Base-by-base conservation (phyloP, 2,888 invertebrate species). In the Eupithecia inturbata region DNA sequence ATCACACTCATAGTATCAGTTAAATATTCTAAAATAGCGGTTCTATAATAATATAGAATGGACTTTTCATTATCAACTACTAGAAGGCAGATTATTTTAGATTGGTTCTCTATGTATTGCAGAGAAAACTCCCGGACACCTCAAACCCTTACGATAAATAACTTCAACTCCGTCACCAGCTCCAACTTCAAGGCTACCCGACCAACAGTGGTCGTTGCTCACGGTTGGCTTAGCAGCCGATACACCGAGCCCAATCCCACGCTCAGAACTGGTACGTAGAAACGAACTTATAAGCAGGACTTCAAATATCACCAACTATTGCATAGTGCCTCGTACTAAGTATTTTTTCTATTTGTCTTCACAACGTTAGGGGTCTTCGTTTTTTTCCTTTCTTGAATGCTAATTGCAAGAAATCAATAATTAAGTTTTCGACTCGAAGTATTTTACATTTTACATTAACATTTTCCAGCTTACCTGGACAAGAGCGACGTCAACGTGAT, bases 401-500 rank as follows among this genome's bases (percentile, higher is more conserved):
- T 19, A 19, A n/a, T 14, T 28, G 28, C 14, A 60, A 26, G 28
- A 14, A 6, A 28, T 16, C 0, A 60, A 26, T 9, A 57, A 22
- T 22, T 22, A 60, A 6, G 12, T 60, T 28, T 14, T 14, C 16
- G 6, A 14, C 3, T 45, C n/a, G 45, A 19, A 45, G 19, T 45
- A 57, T 28, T 28, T 60, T 28, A 16, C 26, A 60, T 16, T 16
- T 14, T 1, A 16, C 16, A 16, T 60, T 28, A 60, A 26, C 16
- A 62, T 36, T 31, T 63, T 63, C 12, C 80, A 92, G 93, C 87
- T 1, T 88, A 81, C 70, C 85, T 92, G 1, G 73, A 64, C 2
- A 89, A 84, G 66, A 80, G 80, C 16, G 90, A 94, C 28, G 83
- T 83, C 0, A 95, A 95, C 76, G 86, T 95, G 0, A 91, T 95